Base-by-base conservation (phyloP, 2,888 invertebrate genomes). In the Agonopterix heracliana region DNA sequence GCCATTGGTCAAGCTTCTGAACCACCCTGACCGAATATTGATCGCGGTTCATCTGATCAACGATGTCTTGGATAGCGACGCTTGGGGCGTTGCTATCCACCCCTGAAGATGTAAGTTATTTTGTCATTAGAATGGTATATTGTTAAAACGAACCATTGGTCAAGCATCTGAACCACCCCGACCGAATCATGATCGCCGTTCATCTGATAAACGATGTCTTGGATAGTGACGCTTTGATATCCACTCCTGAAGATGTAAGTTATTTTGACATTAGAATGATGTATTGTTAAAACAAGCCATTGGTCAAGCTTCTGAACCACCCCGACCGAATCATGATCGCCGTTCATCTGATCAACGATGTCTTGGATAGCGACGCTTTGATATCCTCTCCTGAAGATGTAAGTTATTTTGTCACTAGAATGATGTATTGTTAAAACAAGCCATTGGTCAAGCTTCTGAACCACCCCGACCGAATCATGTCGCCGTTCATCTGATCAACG, bases 1-100 rank as follows among this genome's bases (percentile, higher is more conserved):
- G 8, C 94, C 95, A 0, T 89, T 98, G 41, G 91, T 98, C 54
- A 62, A 93, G 42, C 95, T 95, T 72, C 93, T 99, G 71, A 98
- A 98, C 81, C 96, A 95, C 68, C 91, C 92, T 3, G 97, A 97
- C 0, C 88, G 98, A 50, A 95, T 96, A 69, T 91, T 94, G 52
- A 90, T 98, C 59, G 96, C 97, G 9, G 92, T 95, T 12, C 97
- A 97, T 74, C 91, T 99, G 48, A 93, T 98, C 48, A 94, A 93
- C 67, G 97, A 97, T 81, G 95, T 96, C 3, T 81, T 98, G 50
- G 98, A 98, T n/a, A n/a, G n/a, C n/a, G n/a, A n/a, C n/a, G n/a
- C n/a, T n/a, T n/a, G n/a, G n/a, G n/a, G n/a, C n/a, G n/a, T n/a
- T n/a, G n/a, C n/a, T n/a, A n/a, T n/a, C n/a, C n/a, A n/a, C n/a